Conservation (phyloP, 2,888 invertebrate species). For the Drosophila monieri region DNA sequence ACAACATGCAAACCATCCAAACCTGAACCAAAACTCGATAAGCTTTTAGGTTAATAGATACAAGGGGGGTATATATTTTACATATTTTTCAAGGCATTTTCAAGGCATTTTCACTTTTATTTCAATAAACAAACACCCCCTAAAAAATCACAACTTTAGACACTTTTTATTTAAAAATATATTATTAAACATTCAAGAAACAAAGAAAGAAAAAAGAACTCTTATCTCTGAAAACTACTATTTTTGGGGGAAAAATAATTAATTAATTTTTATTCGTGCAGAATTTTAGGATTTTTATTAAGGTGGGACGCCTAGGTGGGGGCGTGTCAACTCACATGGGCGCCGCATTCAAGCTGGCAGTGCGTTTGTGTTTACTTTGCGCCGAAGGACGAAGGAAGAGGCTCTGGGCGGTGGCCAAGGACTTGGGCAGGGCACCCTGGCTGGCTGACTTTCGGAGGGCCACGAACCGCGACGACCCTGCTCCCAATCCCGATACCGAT, state of each 20-base stretch:
- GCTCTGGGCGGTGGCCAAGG: slow-evolving; percentile 69
- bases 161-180: no score
- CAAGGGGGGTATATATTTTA: slow-evolving; percentile 11
- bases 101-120: background rate
- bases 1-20: slow-evolving; percentile 69
- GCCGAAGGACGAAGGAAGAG: slow-evolving; percentile 51
- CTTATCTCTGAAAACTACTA: background rate
- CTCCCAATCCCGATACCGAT: slow-evolving; percentile 20
- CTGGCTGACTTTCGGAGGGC: slow-evolving; percentile 67
- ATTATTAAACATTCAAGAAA: background rate
- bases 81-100: background rate
- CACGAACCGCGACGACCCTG: slow-evolving; percentile 52
- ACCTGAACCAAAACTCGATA: slow-evolving; percentile 62
- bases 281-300: background rate
- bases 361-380: slow-evolving; percentile 62
- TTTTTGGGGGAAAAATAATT: background rate
- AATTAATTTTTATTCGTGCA: slow-evolving; percentile 9
- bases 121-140: background rate
- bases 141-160: no score
- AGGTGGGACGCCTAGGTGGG: background rate
- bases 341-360: slow-evolving; percentile 64
- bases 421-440: slow-evolving; percentile 67
- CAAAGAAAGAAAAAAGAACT: background rate
- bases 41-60: slow-evolving; percentile 17
- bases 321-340: slow-evolving; percentile 66